phyloP scores from a whole-genome alignment of 2,113 vertebrate species.

The Tychaedon coryphoeus region DNA sequence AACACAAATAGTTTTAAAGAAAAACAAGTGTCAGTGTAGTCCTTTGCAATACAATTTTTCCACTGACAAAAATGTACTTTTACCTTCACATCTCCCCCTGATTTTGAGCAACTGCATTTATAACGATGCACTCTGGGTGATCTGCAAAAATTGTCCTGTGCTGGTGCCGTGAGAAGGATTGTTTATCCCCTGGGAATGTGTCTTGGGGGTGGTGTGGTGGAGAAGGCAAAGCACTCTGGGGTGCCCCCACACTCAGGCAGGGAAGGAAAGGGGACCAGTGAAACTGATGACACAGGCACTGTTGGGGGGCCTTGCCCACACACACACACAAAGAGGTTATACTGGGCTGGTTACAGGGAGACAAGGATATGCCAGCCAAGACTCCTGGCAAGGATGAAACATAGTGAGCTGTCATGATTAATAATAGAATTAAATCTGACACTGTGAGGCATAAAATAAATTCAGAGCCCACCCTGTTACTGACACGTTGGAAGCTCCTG shows the following conservation, averaged over 20 bases:
- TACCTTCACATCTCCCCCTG: background rate
- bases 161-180: background rate
- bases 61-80: background rate
- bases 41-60: background rate
- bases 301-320: background rate
- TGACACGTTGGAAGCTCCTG: fast-evolving
- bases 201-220: fast-evolving
- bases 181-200: background rate
- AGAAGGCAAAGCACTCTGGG: background rate
- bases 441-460: background rate
- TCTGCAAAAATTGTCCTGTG: background rate
- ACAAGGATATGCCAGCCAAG: background rate
- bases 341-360: background rate
- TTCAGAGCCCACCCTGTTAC: background rate
- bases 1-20: background rate
- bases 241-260: background rate
- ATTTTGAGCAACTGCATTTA: background rate
- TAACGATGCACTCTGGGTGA: background rate
- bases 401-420: slow-evolving; percentile 1
- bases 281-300: background rate
- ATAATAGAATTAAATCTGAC: slow-evolving; percentile 3
- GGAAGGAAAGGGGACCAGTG: background rate
- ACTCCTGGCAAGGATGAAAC: slow-evolving; percentile 3
- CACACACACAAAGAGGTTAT: background rate
- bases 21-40: background rate